These are phyloP conservation scores for Rhineura floridana DNA, from an alignment of 2,113 vertebrate species.

Conservation along the genomic window DNA sequence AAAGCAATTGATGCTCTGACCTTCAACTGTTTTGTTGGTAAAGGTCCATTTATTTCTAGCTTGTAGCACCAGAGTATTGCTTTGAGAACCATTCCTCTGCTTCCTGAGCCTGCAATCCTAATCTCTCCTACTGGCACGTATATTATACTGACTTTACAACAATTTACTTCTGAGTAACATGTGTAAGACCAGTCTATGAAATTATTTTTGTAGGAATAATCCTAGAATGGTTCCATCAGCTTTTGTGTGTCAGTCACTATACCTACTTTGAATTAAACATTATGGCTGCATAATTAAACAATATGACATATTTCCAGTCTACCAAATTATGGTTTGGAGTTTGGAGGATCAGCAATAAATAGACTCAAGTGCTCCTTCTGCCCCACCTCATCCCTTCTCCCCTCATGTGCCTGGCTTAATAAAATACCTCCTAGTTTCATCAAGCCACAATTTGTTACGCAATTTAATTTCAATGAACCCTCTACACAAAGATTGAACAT, in stretches of 20 bases:
- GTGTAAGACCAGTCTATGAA: not conserved
- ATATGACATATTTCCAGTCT: not conserved
- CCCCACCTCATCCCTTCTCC: too few relatives aligned
- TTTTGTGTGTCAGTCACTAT: not conserved
- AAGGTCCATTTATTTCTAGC: constrained; percentile 10
- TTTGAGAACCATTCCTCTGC: not conserved
- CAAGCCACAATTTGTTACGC: too few relatives aligned
- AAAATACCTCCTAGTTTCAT: too few relatives aligned
- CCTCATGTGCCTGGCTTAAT: too few relatives aligned
- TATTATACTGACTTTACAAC: not conserved
- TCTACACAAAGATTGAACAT: too few relatives aligned
- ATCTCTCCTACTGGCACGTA: not conserved
- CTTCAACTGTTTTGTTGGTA: constrained; percentile 14
- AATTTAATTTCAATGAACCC: too few relatives aligned
- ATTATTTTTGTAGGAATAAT: not conserved
- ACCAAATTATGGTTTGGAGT: too few relatives aligned
- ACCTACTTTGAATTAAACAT: not conserved
- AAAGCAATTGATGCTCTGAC: not conserved
- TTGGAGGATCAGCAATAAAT: too few relatives aligned
- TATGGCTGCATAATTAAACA: not conserved
- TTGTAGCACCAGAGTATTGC: not conserved
- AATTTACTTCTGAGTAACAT: not conserved
- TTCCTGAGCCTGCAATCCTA: not conserved
- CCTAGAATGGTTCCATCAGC: not conserved
- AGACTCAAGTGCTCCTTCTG: too few relatives aligned